Conservation (phyloP, 2,888 invertebrate species). For the Danaus chrysippus region DNA sequence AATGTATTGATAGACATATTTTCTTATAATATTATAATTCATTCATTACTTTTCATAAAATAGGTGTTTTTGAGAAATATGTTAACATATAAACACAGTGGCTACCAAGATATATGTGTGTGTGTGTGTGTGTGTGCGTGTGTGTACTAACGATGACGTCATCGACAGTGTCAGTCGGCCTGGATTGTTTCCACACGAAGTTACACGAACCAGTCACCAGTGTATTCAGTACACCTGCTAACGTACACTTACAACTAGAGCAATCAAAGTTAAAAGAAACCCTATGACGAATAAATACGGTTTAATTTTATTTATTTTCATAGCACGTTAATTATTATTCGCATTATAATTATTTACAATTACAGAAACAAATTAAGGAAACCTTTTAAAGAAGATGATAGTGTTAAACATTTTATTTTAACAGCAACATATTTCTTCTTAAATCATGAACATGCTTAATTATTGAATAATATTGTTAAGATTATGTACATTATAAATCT, state of each 20-base stretch:
- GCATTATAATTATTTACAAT: no score
- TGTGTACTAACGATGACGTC: constrained; percentile 8
- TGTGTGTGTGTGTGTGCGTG: not conserved
- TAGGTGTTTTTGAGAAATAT: not conserved
- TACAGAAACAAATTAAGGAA: no score
- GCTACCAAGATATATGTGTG: no score
- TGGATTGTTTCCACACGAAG: constrained; percentile 15
- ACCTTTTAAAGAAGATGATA: no score
- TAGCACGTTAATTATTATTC: no score
- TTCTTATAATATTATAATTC: constrained; percentile 1
- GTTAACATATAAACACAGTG: no score
- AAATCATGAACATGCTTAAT: no score
- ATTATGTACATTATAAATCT: no score
- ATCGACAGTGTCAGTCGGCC: constrained; percentile 12
- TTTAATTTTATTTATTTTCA: not conserved
- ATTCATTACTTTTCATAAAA: not conserved
- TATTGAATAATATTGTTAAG: no score
- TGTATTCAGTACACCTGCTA: constrained; percentile 42
- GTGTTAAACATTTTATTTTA: no score
- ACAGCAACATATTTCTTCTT: no score
- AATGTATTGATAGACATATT: constrained; percentile 13
- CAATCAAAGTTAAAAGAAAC: constrained; percentile 13
- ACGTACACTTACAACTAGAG: constrained; percentile 20
- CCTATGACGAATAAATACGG: constrained; percentile 13
- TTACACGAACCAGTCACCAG: constrained; percentile 24